Conservation (phyloP, 1,140 invertebrate species). For the Helicoverpa armigera region DNA sequence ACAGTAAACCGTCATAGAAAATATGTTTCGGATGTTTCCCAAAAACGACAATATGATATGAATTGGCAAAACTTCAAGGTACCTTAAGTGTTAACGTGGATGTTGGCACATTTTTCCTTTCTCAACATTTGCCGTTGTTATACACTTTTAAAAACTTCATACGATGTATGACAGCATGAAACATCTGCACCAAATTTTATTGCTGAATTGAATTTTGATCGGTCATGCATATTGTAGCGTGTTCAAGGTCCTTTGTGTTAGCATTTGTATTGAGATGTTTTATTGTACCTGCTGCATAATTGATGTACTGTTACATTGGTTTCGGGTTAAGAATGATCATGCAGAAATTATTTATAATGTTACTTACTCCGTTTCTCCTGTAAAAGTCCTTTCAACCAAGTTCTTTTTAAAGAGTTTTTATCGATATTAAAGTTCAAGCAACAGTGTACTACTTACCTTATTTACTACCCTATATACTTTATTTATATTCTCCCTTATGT, state of each 20-base stretch:
- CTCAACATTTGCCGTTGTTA: constrained; percentile 18
- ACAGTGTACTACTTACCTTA: no score
- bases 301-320: constrained; percentile 16
- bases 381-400: constrained; percentile 5
- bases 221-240: constrained; percentile 34
- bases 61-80: constrained; percentile 42
- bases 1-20: not conserved
- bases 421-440: no score
- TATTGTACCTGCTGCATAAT: constrained; percentile 36
- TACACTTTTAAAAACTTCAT: constrained; percentile 38
- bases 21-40: not conserved
- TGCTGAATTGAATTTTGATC: constrained; percentile 48
- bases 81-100: constrained; percentile 19
- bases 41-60: constrained; percentile 17
- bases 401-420: not conserved
- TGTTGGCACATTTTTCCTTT: constrained; percentile 29
- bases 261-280: constrained; percentile 39
- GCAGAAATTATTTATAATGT: not conserved
- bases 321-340: constrained; percentile 19
- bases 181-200: constrained; percentile 55
- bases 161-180: constrained; percentile 10
- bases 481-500: no score
- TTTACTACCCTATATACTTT: no score
- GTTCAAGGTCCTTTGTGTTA: constrained; percentile 42
- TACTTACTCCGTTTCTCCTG: not conserved